These are phyloP conservation scores for Magallana ariakensis DNA, from an alignment of 1,140 invertebrate species.

Conservation along the genomic window DNA sequence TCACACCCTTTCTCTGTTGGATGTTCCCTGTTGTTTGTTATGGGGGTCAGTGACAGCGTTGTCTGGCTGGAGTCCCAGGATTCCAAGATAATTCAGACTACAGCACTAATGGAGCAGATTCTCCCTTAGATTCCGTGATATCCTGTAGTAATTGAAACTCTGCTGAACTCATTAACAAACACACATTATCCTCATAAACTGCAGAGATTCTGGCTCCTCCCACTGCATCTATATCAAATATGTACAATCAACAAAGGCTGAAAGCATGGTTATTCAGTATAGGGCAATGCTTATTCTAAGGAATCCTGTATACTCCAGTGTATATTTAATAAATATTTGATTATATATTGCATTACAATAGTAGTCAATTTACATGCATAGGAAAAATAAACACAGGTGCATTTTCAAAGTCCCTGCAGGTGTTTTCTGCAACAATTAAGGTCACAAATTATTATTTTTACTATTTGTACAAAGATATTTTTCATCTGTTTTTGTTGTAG, in stretches of 20 bases:
- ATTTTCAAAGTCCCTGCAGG: too few relatives aligned
- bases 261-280: too few relatives aligned
- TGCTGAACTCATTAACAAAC: conserved; percentile 2
- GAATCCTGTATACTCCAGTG: too few relatives aligned
- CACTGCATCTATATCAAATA: not conserved
- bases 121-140: not conserved
- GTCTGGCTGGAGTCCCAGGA: not conserved
- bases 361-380: too few relatives aligned
- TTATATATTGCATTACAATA: too few relatives aligned
- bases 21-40: not conserved
- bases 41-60: not conserved
- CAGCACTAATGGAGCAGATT: not conserved
- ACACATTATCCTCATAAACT: not conserved
- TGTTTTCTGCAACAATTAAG: too few relatives aligned
- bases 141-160: not conserved
- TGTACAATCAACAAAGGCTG: too few relatives aligned
- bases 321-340: too few relatives aligned
- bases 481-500: conserved; percentile 81
- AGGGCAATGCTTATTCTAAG: too few relatives aligned
- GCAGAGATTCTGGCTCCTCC: not conserved
- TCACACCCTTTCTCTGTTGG: too few relatives aligned
- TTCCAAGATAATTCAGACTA: not conserved
- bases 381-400: too few relatives aligned
- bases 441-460: too few relatives aligned
- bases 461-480: not conserved